Evolutionary conservation across 2,797 vertebrate genomes (phyloP).

Genomic region (Astyanax mexicanus): DNA sequence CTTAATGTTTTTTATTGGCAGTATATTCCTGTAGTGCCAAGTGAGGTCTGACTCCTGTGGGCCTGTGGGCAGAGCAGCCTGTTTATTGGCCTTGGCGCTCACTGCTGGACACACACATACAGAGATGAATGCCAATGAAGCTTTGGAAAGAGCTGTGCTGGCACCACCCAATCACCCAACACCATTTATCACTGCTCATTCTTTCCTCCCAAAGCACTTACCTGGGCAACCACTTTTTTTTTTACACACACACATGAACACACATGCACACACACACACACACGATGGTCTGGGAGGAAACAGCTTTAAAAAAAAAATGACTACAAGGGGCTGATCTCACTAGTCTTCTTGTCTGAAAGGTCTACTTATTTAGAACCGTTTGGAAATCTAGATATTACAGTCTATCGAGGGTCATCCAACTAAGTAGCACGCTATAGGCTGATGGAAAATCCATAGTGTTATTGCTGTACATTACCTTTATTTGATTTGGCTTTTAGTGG

Average conservation of each 20-base stretch:
- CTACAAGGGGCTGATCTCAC: slow-evolving; percentile 64
- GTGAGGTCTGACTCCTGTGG: neutral
- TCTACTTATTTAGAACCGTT: slow-evolving; percentile 72
- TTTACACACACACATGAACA: no score
- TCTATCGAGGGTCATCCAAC: slow-evolving; percentile 65
- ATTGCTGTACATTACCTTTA: slow-evolving; percentile 82
- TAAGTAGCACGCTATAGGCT: slow-evolving; percentile 77
- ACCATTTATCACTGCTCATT: slow-evolving; percentile 47
- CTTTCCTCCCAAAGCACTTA: neutral
- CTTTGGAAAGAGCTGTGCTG: neutral
- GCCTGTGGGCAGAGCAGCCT: neutral
- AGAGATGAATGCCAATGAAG: neutral
- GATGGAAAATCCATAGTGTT: slow-evolving; percentile 83
- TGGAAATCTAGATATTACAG: slow-evolving; percentile 53
- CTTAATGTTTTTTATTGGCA: neutral
- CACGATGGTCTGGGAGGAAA: neutral
- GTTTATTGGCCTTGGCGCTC: slow-evolving; percentile 1
- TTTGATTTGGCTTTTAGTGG: slow-evolving; percentile 72
- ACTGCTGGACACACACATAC: neutral
- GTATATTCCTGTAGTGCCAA: neutral
- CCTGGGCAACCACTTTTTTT: neutral
- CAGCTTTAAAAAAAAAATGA: slow-evolving; percentile 27
- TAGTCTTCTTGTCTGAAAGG: slow-evolving; percentile 62
- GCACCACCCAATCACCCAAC: slow-evolving; percentile 58
- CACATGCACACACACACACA: neutral